Percentiles rank a stretch among this genome's conserved stretches.
Evolutionary conservation across 2,888 invertebrate species (phyloP).

Genomic region (Subacronicta megacephala): DNA sequence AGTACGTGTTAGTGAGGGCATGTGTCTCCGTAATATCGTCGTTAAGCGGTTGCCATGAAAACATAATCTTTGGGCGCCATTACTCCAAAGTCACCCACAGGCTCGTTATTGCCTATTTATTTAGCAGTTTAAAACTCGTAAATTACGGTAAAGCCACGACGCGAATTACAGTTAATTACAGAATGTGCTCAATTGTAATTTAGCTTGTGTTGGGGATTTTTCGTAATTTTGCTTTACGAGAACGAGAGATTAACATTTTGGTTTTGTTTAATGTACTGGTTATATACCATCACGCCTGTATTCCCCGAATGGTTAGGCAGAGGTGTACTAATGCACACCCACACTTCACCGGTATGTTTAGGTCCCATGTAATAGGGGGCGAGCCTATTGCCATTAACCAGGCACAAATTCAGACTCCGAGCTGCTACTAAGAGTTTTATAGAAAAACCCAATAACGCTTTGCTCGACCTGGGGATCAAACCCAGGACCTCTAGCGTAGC

Average conservation of each 20-base stretch:
- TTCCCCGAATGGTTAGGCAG: no score
- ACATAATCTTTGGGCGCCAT: slow-evolving; percentile 52
- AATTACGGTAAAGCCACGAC: slow-evolving; percentile 56
- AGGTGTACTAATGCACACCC: no score
- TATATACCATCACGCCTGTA: no score
- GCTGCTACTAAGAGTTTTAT: no score
- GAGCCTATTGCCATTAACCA: no score
- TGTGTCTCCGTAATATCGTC: slow-evolving; percentile 40
- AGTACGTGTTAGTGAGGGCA: slow-evolving; percentile 22
- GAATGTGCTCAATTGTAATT: slow-evolving; percentile 51
- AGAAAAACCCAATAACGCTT: no score
- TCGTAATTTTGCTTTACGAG: slow-evolving; percentile 34
- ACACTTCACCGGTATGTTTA: no score
- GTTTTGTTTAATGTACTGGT: neutral
- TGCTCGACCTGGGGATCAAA: no score
- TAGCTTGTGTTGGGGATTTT: slow-evolving; percentile 33
- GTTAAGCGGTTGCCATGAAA: slow-evolving; percentile 43
- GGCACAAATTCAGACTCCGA: no score
- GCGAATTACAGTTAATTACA: slow-evolving; percentile 62
- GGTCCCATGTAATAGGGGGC: no score
- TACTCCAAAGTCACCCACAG: slow-evolving; percentile 45
- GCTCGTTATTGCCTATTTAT: slow-evolving; percentile 62
- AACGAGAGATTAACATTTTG: slow-evolving; percentile 19
- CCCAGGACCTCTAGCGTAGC: no score
- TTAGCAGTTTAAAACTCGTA: slow-evolving; percentile 63